Conservation (phyloP, 2,113 vertebrate genomes). For the Hyperoodon ampullatus region DNA sequence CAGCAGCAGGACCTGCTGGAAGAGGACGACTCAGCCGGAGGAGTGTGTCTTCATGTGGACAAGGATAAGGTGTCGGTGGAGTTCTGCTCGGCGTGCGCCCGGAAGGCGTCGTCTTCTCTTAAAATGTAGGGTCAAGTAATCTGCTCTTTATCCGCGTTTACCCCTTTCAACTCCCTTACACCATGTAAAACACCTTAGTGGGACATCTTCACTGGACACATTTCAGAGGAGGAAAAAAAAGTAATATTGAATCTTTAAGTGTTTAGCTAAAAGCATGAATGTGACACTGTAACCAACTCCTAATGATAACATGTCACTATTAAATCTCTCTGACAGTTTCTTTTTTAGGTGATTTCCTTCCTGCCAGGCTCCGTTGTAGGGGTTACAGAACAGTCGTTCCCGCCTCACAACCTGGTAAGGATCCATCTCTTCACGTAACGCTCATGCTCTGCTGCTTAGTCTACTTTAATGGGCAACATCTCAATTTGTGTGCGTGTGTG, state of each 20-base stretch:
- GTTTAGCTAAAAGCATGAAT: slow-evolving; percentile 87
- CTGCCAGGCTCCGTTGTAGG: slow-evolving; percentile 95
- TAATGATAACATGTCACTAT: slow-evolving; percentile 94
- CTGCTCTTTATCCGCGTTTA: slow-evolving; percentile 85
- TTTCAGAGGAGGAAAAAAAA: slow-evolving; percentile 84
- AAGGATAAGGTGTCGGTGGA: slow-evolving; percentile 98
- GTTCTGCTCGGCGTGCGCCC: slow-evolving; percentile 97
- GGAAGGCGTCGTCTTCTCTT: slow-evolving; percentile 91
- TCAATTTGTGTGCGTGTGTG: slow-evolving; percentile 76
- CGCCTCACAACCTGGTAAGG: slow-evolving; percentile 98
- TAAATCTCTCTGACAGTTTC: slow-evolving; percentile 99
- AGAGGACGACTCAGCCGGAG: slow-evolving; percentile 88
- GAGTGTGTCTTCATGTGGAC: slow-evolving; percentile 97
- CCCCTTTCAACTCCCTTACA: slow-evolving; percentile 80
- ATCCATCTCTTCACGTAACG: slow-evolving; percentile 92
- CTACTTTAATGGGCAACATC: slow-evolving; percentile 73
- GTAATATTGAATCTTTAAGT: slow-evolving; percentile 85
- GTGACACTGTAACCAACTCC: slow-evolving; percentile 86
- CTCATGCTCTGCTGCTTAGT: slow-evolving; percentile 86
- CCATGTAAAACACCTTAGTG: slow-evolving; percentile 84
- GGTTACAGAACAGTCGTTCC: slow-evolving; percentile 95
- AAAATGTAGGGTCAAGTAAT: slow-evolving; percentile 99
- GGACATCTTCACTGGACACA: slow-evolving; percentile 87
- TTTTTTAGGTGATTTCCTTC: slow-evolving; percentile 98
- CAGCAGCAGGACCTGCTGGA: slow-evolving; percentile 84